Evolutionary conservation across 2,113 vertebrate species (phyloP).

Genomic region (Emberiza fucata): DNA sequence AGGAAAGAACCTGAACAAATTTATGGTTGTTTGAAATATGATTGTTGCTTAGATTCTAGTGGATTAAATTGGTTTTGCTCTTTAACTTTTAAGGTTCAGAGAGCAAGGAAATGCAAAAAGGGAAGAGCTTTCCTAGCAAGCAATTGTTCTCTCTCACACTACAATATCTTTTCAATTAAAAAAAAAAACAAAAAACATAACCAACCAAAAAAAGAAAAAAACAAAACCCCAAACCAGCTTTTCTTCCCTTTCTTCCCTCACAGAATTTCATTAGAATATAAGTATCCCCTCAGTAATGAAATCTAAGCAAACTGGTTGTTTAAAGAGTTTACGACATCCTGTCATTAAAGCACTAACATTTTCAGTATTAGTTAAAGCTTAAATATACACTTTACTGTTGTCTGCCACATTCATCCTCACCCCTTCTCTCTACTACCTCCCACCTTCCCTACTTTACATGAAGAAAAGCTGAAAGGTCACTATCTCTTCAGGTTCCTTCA

Average conservation of each 20-base stretch:
- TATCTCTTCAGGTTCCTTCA: background rate
- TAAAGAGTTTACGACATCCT: background rate
- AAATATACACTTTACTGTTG: background rate
- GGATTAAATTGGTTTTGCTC: background rate
- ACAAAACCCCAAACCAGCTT: background rate
- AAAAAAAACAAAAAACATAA: background rate
- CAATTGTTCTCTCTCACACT: background rate
- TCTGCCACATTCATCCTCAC: background rate
- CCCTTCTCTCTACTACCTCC: background rate
- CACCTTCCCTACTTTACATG: background rate
- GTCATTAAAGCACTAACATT: background rate
- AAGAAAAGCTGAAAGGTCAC: background rate
- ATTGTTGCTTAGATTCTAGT: background rate
- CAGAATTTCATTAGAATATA: background rate
- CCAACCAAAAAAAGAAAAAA: background rate
- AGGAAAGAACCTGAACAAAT: background rate
- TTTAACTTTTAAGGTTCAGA: background rate
- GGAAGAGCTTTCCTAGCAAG: background rate
- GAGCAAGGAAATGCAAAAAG: background rate
- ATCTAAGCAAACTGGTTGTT: background rate
- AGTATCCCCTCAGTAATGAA: background rate
- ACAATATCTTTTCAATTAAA: background rate
- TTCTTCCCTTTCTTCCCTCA: background rate
- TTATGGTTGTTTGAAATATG: background rate
- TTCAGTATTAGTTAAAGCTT: background rate